Evolutionary conservation across 1,140 invertebrate species (phyloP).

Genomic region (Orchestia grillus): DNA sequence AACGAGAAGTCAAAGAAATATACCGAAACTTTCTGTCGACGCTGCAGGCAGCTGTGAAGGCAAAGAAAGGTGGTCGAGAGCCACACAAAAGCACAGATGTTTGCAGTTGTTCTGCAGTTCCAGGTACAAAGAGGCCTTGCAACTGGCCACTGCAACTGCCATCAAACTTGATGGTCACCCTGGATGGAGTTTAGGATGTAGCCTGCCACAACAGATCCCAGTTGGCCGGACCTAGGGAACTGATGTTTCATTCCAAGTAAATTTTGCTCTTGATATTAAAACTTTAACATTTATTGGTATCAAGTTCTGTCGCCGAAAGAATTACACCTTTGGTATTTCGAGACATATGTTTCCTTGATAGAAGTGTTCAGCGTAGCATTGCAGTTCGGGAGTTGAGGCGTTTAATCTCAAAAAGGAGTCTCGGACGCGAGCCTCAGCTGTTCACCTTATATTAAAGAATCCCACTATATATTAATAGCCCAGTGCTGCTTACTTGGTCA

Average conservation of each 20-base stretch:
- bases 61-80: neutral
- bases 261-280: neutral
- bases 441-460: too few species aligned
- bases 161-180: neutral
- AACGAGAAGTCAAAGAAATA: neutral
- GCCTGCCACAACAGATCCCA: neutral
- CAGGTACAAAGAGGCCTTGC: neutral
- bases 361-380: neutral
- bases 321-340: neutral
- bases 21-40: neutral
- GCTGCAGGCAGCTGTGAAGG: neutral
- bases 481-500: too few species aligned
- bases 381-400: neutral
- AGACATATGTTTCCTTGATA: neutral
- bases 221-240: neutral
- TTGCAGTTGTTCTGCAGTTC: neutral
- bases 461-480: too few species aligned
- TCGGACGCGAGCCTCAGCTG: neutral
- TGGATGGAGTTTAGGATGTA: neutral
- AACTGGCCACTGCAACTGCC: neutral
- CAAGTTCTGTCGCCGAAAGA: neutral
- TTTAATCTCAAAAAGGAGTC: neutral
- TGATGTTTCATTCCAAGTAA: neutral
- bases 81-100: neutral
- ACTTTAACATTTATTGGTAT: neutral